Conservation (phyloP, 1,140 invertebrate species). For the Tetragnatha versicolor region DNA sequence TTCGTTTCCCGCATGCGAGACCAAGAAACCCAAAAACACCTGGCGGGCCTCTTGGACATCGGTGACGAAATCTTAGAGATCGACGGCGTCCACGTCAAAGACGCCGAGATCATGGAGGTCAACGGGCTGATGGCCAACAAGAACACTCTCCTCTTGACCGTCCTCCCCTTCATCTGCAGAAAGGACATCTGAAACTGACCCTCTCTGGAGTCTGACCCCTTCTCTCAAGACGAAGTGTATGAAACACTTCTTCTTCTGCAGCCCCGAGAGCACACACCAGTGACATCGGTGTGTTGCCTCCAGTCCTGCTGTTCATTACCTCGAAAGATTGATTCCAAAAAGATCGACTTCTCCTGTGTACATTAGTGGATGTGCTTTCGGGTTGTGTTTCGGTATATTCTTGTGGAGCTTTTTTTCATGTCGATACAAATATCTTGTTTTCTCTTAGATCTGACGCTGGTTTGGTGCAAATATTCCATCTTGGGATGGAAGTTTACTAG, state of each 20-base stretch:
- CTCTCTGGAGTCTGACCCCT: neutral
- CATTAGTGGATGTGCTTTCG: neutral
- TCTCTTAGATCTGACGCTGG: no score
- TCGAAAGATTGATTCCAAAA: neutral
- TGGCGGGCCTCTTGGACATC: constrained; percentile 61
- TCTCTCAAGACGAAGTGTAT: neutral
- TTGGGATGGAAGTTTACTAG: no score
- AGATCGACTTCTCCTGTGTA: neutral
- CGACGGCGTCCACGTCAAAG: constrained; percentile 58
- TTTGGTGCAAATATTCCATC: no score
- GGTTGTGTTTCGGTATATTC: no score
- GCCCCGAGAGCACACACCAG: no score
- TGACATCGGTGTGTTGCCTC: neutral
- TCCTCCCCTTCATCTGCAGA: constrained; percentile 54
- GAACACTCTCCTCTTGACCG: constrained; percentile 46
- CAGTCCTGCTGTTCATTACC: neutral
- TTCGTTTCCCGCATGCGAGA: constrained; percentile 63
- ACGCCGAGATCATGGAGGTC: constrained; percentile 55
- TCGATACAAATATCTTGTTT: no score
- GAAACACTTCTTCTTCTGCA: neutral
- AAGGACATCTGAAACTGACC: constrained; percentile 33
- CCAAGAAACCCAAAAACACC: constrained; percentile 58
- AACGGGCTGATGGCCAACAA: constrained; percentile 57
- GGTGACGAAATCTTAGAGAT: constrained; percentile 64
- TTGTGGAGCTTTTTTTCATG: no score